These are phyloP conservation scores for Enhydra lutris DNA, from an alignment of 2,113 vertebrate genomes.

Conservation along the genomic window DNA sequence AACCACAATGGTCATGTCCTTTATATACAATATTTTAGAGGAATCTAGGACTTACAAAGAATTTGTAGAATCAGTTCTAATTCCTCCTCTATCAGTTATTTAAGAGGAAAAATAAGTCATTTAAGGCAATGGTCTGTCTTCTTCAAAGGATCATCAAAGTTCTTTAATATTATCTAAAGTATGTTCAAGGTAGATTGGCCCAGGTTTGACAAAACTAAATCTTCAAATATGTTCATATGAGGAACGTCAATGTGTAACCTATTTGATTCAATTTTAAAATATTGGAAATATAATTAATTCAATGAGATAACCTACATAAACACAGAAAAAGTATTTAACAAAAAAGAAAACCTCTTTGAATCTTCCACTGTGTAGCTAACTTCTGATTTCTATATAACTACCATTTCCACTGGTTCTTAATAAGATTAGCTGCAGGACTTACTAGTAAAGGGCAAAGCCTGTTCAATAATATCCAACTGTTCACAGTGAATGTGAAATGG, in stretches of 20 bases:
- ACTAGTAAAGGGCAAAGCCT: constrained; percentile 64
- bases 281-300: constrained; percentile 32
- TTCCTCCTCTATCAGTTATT: neutral
- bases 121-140: neutral
- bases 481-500: constrained; percentile 71
- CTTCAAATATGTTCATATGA: neutral
- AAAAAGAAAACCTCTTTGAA: constrained; percentile 31
- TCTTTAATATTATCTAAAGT: neutral
- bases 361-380: neutral
- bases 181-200: neutral
- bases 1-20: neutral
- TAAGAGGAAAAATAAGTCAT: neutral
- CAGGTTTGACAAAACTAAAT: neutral
- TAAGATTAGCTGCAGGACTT: constrained; percentile 70
- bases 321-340: constrained; percentile 28
- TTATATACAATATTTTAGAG: neutral
- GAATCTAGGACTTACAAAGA: neutral
- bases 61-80: neutral
- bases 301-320: constrained; percentile 23
- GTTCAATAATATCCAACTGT: constrained; percentile 71
- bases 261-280: neutral
- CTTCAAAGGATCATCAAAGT: constrained; percentile 7
- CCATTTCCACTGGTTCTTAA: constrained; percentile 58
- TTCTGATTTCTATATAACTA: constrained; percentile 60
- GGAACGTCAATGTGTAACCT: neutral